Evolutionary conservation across 2,797 vertebrate species (phyloP), one percentile per base, ranked within the genome.

Genomic region (Diplodus sargus): DNA sequence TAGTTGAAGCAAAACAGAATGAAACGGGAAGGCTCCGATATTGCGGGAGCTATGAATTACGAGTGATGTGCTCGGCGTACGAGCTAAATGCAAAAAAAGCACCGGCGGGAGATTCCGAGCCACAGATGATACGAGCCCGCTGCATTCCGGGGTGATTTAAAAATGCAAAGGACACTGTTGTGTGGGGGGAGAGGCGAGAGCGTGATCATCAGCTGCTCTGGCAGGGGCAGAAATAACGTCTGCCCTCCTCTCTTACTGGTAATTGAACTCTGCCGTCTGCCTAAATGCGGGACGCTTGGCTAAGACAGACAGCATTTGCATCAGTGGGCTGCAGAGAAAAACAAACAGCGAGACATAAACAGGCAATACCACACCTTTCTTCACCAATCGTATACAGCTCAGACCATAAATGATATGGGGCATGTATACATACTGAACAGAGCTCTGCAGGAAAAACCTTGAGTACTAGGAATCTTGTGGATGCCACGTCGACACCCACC

Each of bases 261-360:
- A 93, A 94, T 87, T 87, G 90, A 90, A 91, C 87, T 91, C 86
- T 76, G 79, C 73, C 47, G 72, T 80, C 53, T 25, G 65, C 63
- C 84, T 87, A 80, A 88, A 91, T 79, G 82, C 70, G 70, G 20
- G 72, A 75, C 16, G 70, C 78, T 79, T 77, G 78, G 79, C 72
- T 58, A 54, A 83, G 63, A 69, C 61, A 75, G 80, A 76, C 67
- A 78, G 76, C 74, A 84, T 89, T 84, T 86, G 74, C 58, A 85
- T 82, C 69, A 79, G 51, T 13, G 59, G 64, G 62, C 62, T 61
- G 66, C 64, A 68, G 62, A 47, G 52, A 84, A 77, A 34, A 79
- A 63, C 54, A 84, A 88, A 83, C 71, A 82, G 47, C 69, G 25
- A 45, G 6, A 81, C 70, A 65, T 74, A 82, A 28, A 70, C 45